These are phyloP conservation scores for Hestina assimilis DNA, from an alignment of 1,140 invertebrate species.

Conservation along the genomic window DNA sequence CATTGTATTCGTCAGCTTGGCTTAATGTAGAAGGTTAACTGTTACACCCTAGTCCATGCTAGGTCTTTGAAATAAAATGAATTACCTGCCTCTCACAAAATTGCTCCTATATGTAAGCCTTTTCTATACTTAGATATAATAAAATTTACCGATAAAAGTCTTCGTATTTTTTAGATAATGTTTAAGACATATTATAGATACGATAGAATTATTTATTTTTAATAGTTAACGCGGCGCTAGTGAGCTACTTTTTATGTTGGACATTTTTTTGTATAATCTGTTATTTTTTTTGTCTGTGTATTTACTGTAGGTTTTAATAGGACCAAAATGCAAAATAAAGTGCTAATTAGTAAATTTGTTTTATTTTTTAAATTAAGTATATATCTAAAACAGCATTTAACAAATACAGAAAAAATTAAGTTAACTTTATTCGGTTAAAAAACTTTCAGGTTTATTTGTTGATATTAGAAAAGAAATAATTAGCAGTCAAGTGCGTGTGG, in stretches of 20 bases:
- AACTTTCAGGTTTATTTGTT: no score
- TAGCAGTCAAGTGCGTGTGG: no score
- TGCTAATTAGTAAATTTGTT: constrained; percentile 10
- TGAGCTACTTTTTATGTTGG: background rate
- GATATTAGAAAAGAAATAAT: no score
- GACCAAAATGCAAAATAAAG: constrained; percentile 22
- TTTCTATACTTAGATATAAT: background rate
- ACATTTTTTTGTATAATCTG: background rate
- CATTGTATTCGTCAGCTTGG: no score
- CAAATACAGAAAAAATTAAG: no score
- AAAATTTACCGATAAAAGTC: no score
- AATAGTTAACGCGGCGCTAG: background rate
- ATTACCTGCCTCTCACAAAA: constrained; percentile 2
- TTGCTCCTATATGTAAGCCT: background rate
- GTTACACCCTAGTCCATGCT: background rate
- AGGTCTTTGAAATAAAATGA: background rate
- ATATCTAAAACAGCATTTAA: no score
- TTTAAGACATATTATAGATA: no score
- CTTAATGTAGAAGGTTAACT: background rate
- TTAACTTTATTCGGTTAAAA: no score
- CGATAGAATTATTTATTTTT: background rate
- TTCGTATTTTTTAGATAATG: background rate
- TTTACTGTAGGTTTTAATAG: constrained; percentile 4
- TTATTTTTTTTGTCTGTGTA: background rate
- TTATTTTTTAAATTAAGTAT: background rate